Conservation (phyloP, 2,888 invertebrate species). For the Drosophila pegasa region DNA sequence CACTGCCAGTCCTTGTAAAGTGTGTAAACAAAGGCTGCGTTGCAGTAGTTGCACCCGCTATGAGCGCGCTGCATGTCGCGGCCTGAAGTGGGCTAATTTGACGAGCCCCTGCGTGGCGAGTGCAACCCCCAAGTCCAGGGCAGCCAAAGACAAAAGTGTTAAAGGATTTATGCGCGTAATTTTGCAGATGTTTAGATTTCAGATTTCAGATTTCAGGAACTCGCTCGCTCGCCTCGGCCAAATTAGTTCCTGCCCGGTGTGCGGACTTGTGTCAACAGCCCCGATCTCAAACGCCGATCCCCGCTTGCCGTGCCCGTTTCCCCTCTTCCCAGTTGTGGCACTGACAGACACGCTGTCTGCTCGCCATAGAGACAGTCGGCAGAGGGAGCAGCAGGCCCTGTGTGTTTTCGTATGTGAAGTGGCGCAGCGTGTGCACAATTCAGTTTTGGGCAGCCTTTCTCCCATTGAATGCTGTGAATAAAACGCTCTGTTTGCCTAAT, state of each 20-base stretch:
- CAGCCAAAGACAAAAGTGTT: conserved; percentile 70
- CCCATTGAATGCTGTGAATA: conserved; percentile 41
- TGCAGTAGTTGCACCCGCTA: conserved; percentile 65
- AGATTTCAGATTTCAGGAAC: conserved; percentile 28
- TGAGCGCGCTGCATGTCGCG: conserved; percentile 72
- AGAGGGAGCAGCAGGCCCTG: conserved; percentile 10
- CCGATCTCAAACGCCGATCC: conserved; percentile 17
- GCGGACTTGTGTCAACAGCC: conserved; percentile 71
- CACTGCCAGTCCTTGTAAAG: conserved; percentile 36
- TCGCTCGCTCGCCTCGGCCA: conserved; percentile 28
- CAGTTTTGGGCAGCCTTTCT: conserved; percentile 40
- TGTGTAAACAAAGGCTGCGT: conserved; percentile 63
- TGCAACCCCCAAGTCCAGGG: conserved; percentile 64
- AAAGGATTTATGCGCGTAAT: conserved; percentile 82
- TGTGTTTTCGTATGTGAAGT: conserved; percentile 48
- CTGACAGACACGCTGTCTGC: conserved; percentile 74
- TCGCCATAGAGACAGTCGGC: conserved; percentile 22
- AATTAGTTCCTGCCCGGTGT: conserved; percentile 71
- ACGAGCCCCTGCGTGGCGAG: conserved; percentile 66
- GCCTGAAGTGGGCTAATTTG: conserved; percentile 83
- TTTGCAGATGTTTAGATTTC: conserved; percentile 83
- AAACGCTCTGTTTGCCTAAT: conserved; percentile 45
- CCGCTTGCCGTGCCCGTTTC: conserved; percentile 25
- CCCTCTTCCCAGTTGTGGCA: conserved; percentile 42
- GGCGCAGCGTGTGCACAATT: conserved; percentile 70